Conservation (phyloP, 2,797 vertebrate genomes). For the Pangasius mekongensis region DNA sequence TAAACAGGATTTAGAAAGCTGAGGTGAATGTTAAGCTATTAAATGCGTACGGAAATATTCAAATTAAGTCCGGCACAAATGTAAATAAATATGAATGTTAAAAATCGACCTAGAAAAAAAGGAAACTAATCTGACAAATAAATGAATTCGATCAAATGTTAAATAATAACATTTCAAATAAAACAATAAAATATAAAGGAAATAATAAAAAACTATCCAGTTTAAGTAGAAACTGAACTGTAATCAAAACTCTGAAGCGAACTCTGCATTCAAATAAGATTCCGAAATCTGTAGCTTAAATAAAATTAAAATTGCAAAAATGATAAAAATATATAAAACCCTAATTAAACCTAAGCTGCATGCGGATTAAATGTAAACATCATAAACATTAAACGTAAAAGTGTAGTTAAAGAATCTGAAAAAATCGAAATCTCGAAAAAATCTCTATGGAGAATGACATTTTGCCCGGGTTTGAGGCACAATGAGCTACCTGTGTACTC, state of each 20-base stretch:
- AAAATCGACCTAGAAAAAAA: background rate
- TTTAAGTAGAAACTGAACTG: background rate
- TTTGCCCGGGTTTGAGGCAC: background rate
- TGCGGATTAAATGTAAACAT: background rate
- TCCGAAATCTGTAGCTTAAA: background rate
- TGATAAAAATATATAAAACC: background rate
- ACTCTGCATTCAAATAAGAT: no score
- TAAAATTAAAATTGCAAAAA: background rate
- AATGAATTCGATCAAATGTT: background rate
- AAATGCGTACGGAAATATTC: no score
- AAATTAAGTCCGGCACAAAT: background rate
- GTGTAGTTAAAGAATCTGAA: background rate
- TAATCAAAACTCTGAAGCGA: no score
- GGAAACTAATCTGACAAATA: background rate
- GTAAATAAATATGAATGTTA: background rate
- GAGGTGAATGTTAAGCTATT: background rate
- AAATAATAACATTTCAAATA: background rate
- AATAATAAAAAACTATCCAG: background rate
- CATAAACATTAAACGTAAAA: background rate
- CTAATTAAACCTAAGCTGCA: background rate
- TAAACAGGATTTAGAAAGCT: background rate
- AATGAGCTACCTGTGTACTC: background rate
- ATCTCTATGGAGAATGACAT: background rate
- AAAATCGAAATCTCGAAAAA: no score
- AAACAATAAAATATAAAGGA: background rate